phyloP scores from a whole-genome alignment of 2,797 vertebrate genomes.

The Poeciliopsis paucimaculata region DNA sequence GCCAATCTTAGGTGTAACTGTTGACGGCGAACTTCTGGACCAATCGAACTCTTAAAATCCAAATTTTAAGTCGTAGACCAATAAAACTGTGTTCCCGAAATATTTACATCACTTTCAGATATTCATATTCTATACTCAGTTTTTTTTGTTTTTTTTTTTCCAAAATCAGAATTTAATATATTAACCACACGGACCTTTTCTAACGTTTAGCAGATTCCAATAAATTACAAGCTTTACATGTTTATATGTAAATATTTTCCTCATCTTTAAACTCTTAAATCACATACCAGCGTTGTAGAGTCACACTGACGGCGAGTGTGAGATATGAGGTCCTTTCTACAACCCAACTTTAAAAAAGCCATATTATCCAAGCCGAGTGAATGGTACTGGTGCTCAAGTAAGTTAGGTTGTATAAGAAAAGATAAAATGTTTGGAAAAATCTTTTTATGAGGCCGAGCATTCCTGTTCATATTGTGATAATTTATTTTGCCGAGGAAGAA shows the following conservation, averaged over 20 bases:
- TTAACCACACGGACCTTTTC: not conserved
- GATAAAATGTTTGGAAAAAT: constrained; percentile 25
- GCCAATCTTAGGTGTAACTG: constrained; percentile 35
- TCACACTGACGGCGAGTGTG: not conserved
- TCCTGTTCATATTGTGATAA: constrained; percentile 66
- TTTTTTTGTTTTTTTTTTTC: not conserved
- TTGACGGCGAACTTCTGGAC: constrained; percentile 48
- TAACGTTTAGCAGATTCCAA: not conserved
- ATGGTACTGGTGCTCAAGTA: constrained; percentile 45
- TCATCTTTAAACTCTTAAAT: not conserved
- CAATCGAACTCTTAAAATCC: constrained; percentile 28
- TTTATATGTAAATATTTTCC: not conserved
- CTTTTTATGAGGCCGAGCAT: constrained; percentile 46
- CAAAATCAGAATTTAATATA: not conserved
- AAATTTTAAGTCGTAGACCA: constrained; percentile 41
- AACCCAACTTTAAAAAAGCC: constrained; percentile 46
- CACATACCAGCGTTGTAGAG: constrained; percentile 12
- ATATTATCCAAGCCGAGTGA: constrained; percentile 48
- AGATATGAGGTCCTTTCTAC: constrained; percentile 66
- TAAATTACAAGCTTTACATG: not conserved
- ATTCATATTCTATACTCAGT: constrained; percentile 13
- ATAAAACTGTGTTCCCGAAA: constrained; percentile 39
- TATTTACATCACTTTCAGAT: constrained; percentile 13
- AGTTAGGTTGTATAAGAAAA: constrained; percentile 24
- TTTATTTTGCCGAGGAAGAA: constrained; percentile 65